phyloP scores from a whole-genome alignment of 1,140 invertebrate species.

The Ips nitidus region DNA sequence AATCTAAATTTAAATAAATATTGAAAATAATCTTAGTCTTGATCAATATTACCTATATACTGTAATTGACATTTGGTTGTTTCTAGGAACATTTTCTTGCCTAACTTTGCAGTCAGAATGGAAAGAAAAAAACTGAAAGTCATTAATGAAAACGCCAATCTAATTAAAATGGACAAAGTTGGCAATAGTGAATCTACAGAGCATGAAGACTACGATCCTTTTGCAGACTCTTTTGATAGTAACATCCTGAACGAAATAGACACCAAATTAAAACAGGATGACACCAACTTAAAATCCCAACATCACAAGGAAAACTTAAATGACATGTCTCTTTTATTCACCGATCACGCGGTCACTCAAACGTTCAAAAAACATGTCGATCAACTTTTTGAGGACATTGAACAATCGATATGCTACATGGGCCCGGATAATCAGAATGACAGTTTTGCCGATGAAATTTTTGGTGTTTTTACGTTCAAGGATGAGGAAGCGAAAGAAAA shows the following conservation, averaged over 20 bases:
- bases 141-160: too few species aligned
- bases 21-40: neutral
- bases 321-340: conserved; percentile 27
- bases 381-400: conserved; percentile 44
- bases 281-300: neutral
- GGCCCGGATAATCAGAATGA: conserved; percentile 34
- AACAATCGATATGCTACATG: conserved; percentile 45
- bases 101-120: too few species aligned
- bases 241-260: too few species aligned
- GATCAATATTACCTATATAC: neutral
- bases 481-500: conserved; percentile 25
- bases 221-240: too few species aligned
- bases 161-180: too few species aligned
- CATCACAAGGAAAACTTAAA: neutral
- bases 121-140: too few species aligned
- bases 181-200: too few species aligned
- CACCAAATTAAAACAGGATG: too few species aligned
- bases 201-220: too few species aligned
- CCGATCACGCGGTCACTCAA: conserved; percentile 29
- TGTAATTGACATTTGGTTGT: too few species aligned
- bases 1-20: too few species aligned
- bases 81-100: too few species aligned
- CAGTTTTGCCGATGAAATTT: conserved; percentile 36
- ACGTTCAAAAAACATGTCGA: conserved; percentile 44
- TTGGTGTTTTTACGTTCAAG: conserved; percentile 38